Evolutionary conservation across 2,888 invertebrate genomes (phyloP).

Genomic region (Ischnura elegans): DNA sequence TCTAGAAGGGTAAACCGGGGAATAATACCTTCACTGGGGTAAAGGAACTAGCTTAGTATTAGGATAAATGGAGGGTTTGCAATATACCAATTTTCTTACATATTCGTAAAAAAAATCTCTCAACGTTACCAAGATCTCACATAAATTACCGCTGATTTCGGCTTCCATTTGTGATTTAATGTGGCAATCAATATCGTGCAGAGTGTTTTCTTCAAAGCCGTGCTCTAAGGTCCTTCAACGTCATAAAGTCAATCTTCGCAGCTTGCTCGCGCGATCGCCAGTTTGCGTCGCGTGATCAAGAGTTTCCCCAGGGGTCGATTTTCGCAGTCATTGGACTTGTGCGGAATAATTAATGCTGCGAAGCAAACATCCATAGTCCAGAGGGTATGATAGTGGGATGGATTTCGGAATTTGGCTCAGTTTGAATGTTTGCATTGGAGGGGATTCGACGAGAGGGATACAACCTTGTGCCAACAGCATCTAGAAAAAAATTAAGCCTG

Average conservation of each 20-base stretch:
- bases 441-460: background rate
- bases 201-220: background rate
- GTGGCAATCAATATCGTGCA: background rate
- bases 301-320: background rate
- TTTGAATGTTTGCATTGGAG: background rate
- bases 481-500: no score
- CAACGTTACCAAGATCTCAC: no score
- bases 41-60: no score
- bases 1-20: no score
- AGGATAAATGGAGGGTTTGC: no score
- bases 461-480: no score
- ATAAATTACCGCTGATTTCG: no score
- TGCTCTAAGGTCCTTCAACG: background rate
- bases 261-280: background rate
- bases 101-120: no score
- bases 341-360: constrained; percentile 5
- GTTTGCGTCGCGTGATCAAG: constrained; percentile 1
- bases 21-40: no score
- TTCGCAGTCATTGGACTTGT: background rate
- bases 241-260: background rate
- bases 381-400: background rate
- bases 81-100: no score
- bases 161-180: no score
- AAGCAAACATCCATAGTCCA: background rate
- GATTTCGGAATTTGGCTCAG: background rate